phyloP scores from a whole-genome alignment of 2,888 invertebrate species.

The Netelia virgata region DNA sequence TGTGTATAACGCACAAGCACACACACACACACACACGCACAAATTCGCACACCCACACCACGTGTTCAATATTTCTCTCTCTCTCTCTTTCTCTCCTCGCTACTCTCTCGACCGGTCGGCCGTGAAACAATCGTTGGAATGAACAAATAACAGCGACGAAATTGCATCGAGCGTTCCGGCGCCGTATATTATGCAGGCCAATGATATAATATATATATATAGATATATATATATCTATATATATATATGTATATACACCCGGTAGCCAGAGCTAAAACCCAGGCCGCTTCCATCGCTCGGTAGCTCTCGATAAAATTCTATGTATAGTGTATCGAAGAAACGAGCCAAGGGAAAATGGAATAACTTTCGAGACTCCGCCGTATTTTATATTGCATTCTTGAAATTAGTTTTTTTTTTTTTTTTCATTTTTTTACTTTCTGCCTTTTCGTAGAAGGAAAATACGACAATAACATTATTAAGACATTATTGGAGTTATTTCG shows the following conservation, averaged over 20 bases:
- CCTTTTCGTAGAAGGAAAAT: neutral
- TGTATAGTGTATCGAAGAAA: slow-evolving; percentile 25
- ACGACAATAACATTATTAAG: neutral
- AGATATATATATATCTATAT: slow-evolving; percentile 37
- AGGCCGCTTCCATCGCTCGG: slow-evolving; percentile 28
- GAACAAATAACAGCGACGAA: slow-evolving; percentile 70
- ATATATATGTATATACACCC: slow-evolving; percentile 13
- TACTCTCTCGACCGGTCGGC: slow-evolving; percentile 50
- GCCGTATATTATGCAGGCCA: slow-evolving; percentile 57
- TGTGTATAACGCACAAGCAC: slow-evolving; percentile 4
- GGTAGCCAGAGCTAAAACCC: slow-evolving; percentile 37
- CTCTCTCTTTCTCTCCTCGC: slow-evolving; percentile 12
- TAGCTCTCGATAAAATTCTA: slow-evolving; percentile 59
- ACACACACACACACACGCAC: neutral
- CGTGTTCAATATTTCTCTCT: slow-evolving; percentile 36
- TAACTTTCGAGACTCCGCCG: slow-evolving; percentile 13
- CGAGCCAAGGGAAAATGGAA: slow-evolving; percentile 30
- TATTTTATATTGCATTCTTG: slow-evolving; percentile 44
- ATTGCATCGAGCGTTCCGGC: slow-evolving; percentile 68
- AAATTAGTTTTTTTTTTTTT: slow-evolving; percentile 3
- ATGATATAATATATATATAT: slow-evolving; percentile 16
- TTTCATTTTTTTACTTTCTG: neutral
- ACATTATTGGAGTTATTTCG: neutral
- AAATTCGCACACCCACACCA: neutral
- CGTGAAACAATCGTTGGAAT: slow-evolving; percentile 69